Evolutionary conservation across 2,888 invertebrate genomes (phyloP).

Genomic region (Coelinius sp.): DNA sequence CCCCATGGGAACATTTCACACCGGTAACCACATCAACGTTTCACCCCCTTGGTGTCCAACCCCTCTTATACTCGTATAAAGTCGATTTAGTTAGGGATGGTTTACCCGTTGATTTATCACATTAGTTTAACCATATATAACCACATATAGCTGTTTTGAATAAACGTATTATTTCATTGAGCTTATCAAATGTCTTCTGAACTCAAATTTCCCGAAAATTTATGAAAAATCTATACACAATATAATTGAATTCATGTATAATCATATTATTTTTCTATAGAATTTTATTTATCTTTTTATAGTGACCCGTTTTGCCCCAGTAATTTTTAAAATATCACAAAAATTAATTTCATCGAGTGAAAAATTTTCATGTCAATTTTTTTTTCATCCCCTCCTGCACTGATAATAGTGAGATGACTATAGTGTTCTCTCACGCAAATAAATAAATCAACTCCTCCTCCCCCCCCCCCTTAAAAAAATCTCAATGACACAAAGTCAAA

Average conservation of each 20-base stretch:
- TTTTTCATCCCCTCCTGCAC: background rate
- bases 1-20: slow-evolving; percentile 71
- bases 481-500: slow-evolving; percentile 11
- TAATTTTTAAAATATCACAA: too few relatives aligned
- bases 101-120: slow-evolving; percentile 66
- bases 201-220: background rate
- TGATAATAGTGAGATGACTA: too few relatives aligned
- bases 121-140: slow-evolving; percentile 15
- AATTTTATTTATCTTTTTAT: too few relatives aligned
- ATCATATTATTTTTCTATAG: too few relatives aligned
- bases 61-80: slow-evolving; percentile 59
- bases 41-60: slow-evolving; percentile 41
- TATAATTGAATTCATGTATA: too few relatives aligned
- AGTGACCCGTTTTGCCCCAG: too few relatives aligned
- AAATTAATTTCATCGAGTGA: background rate
- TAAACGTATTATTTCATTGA: background rate
- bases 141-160: slow-evolving; percentile 9
- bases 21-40: slow-evolving; percentile 68
- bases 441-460: slow-evolving; percentile 16
- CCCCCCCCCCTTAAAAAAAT: background rate
- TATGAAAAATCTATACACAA: background rate
- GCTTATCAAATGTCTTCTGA: background rate
- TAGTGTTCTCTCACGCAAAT: background rate
- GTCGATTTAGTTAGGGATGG: slow-evolving; percentile 70
- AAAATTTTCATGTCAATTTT: background rate